Percentiles rank a stretch among this genome's conserved stretches.
phyloP scores from a whole-genome alignment of 1,140 invertebrate species.

The Drosophila nikananu region DNA sequence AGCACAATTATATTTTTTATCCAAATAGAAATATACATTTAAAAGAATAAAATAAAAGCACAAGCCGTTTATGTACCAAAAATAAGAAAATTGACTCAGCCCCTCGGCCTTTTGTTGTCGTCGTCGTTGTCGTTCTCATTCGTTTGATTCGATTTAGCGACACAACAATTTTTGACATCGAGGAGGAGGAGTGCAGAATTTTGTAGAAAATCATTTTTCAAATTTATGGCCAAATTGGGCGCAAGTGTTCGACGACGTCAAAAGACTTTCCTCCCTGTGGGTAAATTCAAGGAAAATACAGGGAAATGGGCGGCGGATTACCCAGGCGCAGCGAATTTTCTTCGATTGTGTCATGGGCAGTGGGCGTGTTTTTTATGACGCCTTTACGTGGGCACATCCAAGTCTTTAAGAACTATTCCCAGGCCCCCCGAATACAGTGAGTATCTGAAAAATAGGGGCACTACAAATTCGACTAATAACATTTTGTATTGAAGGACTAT shows the following conservation, averaged over 20 bases:
- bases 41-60: conserved; percentile 42
- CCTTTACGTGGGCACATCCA: conserved; percentile 28
- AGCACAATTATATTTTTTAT: conserved; percentile 51
- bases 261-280: conserved; percentile 22
- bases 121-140: conserved; percentile 54
- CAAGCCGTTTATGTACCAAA: conserved; percentile 54
- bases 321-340: conserved; percentile 21
- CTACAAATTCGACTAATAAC: not conserved
- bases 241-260: conserved; percentile 63
- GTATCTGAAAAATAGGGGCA: not conserved
- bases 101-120: conserved; percentile 48
- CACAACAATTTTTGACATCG: conserved; percentile 41
- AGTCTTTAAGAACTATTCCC: conserved; percentile 24
- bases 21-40: conserved; percentile 48
- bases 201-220: conserved; percentile 68
- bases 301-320: conserved; percentile 29
- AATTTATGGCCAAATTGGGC: conserved; percentile 82
- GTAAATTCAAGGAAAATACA: conserved; percentile 16
- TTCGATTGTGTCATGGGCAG: conserved; percentile 42
- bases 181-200: conserved; percentile 33
- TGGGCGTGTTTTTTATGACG: conserved; percentile 49
- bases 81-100: conserved; percentile 80
- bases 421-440: conserved; percentile 22
- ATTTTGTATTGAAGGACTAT: not conserved
- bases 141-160: conserved; percentile 54